These are phyloP conservation scores for Olivierus martensii DNA, from an alignment of 1,140 invertebrate species.

Conservation along the genomic window DNA sequence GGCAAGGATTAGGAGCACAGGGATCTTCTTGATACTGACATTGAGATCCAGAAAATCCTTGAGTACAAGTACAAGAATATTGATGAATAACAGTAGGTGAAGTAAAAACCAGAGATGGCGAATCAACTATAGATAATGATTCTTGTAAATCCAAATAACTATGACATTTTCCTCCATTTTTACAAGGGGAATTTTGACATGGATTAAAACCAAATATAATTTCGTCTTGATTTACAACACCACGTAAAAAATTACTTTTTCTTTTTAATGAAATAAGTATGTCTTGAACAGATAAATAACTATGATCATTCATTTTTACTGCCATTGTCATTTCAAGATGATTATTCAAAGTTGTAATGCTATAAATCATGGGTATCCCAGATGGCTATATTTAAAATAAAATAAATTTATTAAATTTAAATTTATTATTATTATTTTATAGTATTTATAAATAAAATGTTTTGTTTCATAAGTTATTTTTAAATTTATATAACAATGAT, in stretches of 20 bases:
- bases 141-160: slow-evolving; percentile 49
- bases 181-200: slow-evolving; percentile 27
- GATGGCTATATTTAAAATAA: slow-evolving; percentile 1
- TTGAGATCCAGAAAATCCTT: slow-evolving; percentile 53
- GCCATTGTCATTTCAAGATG: slow-evolving; percentile 19
- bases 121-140: slow-evolving; percentile 50
- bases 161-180: slow-evolving; percentile 42
- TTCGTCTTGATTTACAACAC: slow-evolving; percentile 1
- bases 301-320: slow-evolving; percentile 7
- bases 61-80: slow-evolving; percentile 63
- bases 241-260: neutral
- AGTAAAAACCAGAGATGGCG: slow-evolving; percentile 59
- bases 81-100: slow-evolving; percentile 61
- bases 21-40: slow-evolving; percentile 78
- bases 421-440: too few species aligned
- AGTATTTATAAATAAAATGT: too few species aligned
- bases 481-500: too few species aligned
- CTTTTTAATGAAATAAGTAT: slow-evolving; percentile 6
- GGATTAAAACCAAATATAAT: slow-evolving; percentile 25
- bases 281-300: slow-evolving; percentile 13
- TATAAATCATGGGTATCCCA: slow-evolving; percentile 13
- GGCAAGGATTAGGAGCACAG: slow-evolving; percentile 79
- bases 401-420: too few species aligned
- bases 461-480: too few species aligned
- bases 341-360: slow-evolving; percentile 13